A percentile compares a stretch with the other conserved stretches of the same genome.
Evolutionary conservation across 1,140 invertebrate species (phyloP).

Genomic region (Nebria ingens): DNA sequence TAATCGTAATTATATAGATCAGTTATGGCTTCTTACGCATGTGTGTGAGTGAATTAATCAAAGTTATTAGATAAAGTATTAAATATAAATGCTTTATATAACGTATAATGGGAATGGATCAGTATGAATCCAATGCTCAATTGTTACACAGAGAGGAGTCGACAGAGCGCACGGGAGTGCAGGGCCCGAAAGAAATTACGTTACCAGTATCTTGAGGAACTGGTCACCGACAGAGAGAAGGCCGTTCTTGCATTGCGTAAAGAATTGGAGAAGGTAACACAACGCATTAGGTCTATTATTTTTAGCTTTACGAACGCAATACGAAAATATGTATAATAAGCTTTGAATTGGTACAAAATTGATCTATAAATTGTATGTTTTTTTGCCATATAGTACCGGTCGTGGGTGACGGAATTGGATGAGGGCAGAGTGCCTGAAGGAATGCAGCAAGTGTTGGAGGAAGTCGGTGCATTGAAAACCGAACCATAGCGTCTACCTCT

Average conservation of each 20-base stretch:
- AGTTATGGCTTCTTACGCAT: too few species aligned
- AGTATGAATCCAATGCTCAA: neutral
- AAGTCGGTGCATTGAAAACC: slow-evolving; percentile 49
- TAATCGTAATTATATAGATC: too few species aligned
- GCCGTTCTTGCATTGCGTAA: slow-evolving; percentile 81
- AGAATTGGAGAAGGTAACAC: slow-evolving; percentile 80
- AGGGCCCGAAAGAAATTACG: slow-evolving; percentile 91
- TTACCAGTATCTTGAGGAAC: slow-evolving; percentile 94
- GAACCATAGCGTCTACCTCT: slow-evolving; percentile 30
- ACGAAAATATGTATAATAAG: slow-evolving; percentile 5
- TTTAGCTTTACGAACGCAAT: too few species aligned
- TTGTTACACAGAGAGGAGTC: slow-evolving; percentile 69
- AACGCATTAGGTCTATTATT: too few species aligned
- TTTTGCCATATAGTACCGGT: slow-evolving; percentile 54
- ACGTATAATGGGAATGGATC: too few species aligned
- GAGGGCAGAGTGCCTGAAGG: slow-evolving; percentile 67
- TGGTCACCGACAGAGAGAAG: slow-evolving; percentile 86
- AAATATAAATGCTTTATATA: too few species aligned
- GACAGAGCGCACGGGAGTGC: slow-evolving; percentile 94
- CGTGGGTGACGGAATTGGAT: slow-evolving; percentile 69
- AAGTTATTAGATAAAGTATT: too few species aligned
- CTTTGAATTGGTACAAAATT: neutral
- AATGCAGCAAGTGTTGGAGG: slow-evolving; percentile 61
- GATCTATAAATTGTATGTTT: slow-evolving; percentile 9
- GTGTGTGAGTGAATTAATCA: too few species aligned